These are phyloP conservation scores for Aphidius ervi DNA, from an alignment of 1,140 invertebrate genomes.

Conservation along the genomic window DNA sequence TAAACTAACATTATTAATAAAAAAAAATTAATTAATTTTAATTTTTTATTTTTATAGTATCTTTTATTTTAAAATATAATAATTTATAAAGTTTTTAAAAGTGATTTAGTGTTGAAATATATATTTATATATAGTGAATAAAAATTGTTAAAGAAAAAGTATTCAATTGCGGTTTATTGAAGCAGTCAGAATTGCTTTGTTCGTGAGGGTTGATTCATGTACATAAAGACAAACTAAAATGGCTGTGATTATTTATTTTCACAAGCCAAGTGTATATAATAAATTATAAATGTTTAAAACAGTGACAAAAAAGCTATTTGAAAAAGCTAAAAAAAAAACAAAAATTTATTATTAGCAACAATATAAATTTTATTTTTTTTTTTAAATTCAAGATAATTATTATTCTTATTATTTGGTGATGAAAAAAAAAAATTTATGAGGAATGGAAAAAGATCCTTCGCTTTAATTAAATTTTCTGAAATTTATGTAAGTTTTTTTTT, in stretches of 20 bases:
- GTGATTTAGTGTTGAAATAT: too few species aligned
- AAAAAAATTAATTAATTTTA: too few species aligned
- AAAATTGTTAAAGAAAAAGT: not conserved
- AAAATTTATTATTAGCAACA: too few species aligned
- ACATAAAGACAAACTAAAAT: conserved; percentile 29
- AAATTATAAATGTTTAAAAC: too few species aligned
- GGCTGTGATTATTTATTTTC: conserved; percentile 30
- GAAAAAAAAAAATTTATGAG: too few species aligned
- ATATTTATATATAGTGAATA: not conserved
- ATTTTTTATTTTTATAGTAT: too few species aligned
- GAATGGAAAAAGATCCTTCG: conserved; percentile 5
- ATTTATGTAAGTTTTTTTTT: conserved; percentile 6
- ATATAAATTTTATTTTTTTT: too few species aligned
- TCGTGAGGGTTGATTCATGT: too few species aligned
- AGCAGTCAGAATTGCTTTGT: not conserved
- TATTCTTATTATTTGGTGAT: too few species aligned
- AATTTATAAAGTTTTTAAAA: not conserved
- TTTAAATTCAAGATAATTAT: not conserved
- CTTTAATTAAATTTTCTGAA: not conserved
- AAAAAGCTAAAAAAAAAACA: too few species aligned
- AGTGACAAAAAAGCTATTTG: too few species aligned
- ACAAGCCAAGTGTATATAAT: not conserved
- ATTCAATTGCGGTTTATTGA: conserved; percentile 1
- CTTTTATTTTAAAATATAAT: not conserved
- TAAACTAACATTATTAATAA: too few species aligned